These are phyloP conservation scores for Pogonophryne albipinna DNA, from an alignment of 2,797 vertebrate genomes.

Conservation along the genomic window DNA sequence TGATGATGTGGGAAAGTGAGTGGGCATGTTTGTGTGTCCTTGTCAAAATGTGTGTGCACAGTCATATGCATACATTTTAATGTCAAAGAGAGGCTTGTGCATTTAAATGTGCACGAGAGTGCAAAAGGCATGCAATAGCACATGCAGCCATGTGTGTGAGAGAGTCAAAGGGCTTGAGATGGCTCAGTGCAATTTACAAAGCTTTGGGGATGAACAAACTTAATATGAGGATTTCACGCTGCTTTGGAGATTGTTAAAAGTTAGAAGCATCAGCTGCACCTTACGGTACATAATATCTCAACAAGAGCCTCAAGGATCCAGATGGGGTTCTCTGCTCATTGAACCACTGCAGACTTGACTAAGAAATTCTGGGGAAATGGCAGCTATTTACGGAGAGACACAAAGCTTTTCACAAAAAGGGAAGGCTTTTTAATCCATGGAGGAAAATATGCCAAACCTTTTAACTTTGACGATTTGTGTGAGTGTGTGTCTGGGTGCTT, in stretches of 20 bases:
- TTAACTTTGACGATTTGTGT: constrained; percentile 51
- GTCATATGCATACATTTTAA: constrained; percentile 42
- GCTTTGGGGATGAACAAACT: constrained; percentile 66
- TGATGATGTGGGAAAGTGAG: constrained; percentile 65
- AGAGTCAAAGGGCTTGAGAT: constrained; percentile 51
- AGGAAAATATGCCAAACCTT: constrained; percentile 43
- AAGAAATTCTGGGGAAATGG: constrained; percentile 37
- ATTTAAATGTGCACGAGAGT: constrained; percentile 37
- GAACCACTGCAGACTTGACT: constrained; percentile 50
- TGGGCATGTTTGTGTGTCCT: constrained; percentile 38
- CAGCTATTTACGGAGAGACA: constrained; percentile 46
- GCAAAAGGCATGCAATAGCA: constrained; percentile 37
- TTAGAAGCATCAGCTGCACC: constrained; percentile 78
- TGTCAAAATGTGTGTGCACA: constrained; percentile 34
- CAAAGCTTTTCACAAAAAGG: constrained; percentile 30
- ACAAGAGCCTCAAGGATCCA: constrained; percentile 61
- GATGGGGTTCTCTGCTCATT: constrained; percentile 65
- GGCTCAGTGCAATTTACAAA: constrained; percentile 53
- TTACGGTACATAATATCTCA: constrained; percentile 62
- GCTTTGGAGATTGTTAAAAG: constrained; percentile 68
- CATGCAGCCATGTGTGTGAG: constrained; percentile 50
- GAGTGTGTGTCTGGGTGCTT: constrained; percentile 25
- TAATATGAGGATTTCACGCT: constrained; percentile 71
- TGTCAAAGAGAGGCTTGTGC: constrained; percentile 28
- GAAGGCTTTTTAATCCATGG: constrained; percentile 48